Percentiles rank a stretch among this genome's conserved stretches.
Conservation (phyloP, 2,888 invertebrate species). For the Archaeoteleia sp. region DNA sequence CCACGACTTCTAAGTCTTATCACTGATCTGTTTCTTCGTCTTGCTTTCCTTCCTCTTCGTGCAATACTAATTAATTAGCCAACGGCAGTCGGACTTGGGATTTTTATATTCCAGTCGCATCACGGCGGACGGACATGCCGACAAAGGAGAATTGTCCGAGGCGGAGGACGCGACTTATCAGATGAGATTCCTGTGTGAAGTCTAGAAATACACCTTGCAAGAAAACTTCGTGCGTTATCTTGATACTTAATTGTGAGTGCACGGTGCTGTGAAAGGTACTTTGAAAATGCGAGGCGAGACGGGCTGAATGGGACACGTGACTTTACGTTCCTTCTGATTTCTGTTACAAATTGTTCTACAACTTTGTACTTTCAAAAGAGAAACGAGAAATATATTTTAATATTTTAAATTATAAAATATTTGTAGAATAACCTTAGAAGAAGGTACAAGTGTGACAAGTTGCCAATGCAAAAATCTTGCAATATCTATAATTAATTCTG, state of each 20-base stretch:
- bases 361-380: no score
- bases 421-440: no score
- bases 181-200: constrained; percentile 11
- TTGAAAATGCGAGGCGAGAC: no score
- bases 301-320: no score
- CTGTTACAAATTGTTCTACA: no score
- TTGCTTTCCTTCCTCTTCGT: not conserved
- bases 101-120: constrained; percentile 8
- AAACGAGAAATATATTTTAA: no score
- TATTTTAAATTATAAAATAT: no score
- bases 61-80: constrained; percentile 10
- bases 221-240: constrained; percentile 2
- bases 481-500: no score
- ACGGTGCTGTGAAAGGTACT: not conserved
- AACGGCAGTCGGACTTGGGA: not conserved
- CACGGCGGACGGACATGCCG: constrained; percentile 1
- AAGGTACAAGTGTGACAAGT: no score
- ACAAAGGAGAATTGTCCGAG: constrained; percentile 9
- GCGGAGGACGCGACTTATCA: constrained; percentile 10
- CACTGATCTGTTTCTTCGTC: constrained; percentile 31
- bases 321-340: no score
- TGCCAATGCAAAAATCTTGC: no score
- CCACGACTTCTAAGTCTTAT: constrained; percentile 12
- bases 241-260: not conserved
- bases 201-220: constrained; percentile 11